A percentile compares a stretch with the other conserved stretches of the same genome.
These are phyloP conservation scores for Odontocerum albicorne DNA, from an alignment of 2,888 invertebrate genomes.

Conservation along the genomic window DNA sequence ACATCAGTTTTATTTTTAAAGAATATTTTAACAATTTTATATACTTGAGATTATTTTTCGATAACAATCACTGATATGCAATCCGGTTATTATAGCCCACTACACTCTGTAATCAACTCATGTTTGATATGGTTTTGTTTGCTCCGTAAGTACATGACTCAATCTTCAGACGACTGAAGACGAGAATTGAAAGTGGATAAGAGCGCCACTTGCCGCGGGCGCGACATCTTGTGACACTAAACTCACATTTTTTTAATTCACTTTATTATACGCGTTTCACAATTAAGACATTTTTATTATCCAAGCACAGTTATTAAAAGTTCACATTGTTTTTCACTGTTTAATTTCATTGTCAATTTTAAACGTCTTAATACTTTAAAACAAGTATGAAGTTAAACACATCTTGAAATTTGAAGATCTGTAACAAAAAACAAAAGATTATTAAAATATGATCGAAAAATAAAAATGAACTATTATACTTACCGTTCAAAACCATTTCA, in stretches of 20 bases:
- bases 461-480: slow-evolving; percentile 8
- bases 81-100: background rate
- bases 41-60: slow-evolving; percentile 7
- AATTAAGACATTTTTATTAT: background rate
- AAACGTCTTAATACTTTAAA: too few species aligned
- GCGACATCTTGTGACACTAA: background rate
- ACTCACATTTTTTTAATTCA: slow-evolving; percentile 12
- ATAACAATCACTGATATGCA: slow-evolving; percentile 20
- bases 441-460: background rate
- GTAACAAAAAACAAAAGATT: slow-evolving; percentile 11
- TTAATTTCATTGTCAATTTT: background rate
- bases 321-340: background rate
- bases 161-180: too few species aligned
- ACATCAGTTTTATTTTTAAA: slow-evolving; percentile 1
- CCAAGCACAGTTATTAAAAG: background rate
- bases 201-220: slow-evolving; percentile 13
- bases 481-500: background rate
- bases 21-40: slow-evolving; percentile 5
- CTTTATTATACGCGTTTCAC: too few species aligned
- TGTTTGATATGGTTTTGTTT: slow-evolving; percentile 30
- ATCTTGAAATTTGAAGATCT: slow-evolving; percentile 7
- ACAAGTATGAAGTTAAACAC: background rate
- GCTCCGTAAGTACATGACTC: slow-evolving; percentile 8
- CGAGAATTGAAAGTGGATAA: slow-evolving; percentile 3
- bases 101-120: slow-evolving; percentile 4